These are phyloP conservation scores for Alligator sinensis DNA, from an alignment of 2,113 vertebrate genomes.

Conservation along the genomic window DNA sequence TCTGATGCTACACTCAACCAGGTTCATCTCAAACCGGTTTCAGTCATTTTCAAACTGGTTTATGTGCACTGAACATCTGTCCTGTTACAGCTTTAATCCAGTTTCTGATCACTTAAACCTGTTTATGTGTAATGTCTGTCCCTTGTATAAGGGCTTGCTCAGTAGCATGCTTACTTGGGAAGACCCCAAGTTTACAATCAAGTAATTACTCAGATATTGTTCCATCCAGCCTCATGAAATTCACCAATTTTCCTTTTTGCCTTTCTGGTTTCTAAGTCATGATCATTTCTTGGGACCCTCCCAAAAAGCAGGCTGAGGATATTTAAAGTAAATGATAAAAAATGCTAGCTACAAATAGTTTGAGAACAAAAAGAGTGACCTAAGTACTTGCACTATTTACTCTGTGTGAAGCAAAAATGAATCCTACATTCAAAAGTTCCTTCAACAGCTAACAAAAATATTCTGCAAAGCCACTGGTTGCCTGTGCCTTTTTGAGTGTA, in stretches of 20 bases:
- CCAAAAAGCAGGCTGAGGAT: background rate
- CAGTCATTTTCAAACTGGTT: too few species aligned
- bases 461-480: background rate
- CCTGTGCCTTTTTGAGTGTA: background rate
- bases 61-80: too few species aligned
- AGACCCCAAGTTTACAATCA: background rate
- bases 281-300: background rate
- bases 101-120: too few species aligned
- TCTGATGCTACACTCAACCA: too few species aligned
- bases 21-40: too few species aligned
- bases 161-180: background rate
- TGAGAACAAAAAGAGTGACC: background rate
- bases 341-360: background rate
- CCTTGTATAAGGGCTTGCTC: background rate
- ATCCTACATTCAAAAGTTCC: background rate
- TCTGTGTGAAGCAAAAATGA: background rate
- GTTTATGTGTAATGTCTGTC: too few species aligned
- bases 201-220: background rate
- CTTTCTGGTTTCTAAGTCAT: background rate
- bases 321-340: background rate
- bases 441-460: background rate
- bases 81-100: too few species aligned
- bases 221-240: background rate
- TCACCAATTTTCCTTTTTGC: background rate
- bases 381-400: rapidly evolving